These are phyloP conservation scores for Pitta sordida DNA, from an alignment of 2,113 vertebrate species.

Conservation along the genomic window DNA sequence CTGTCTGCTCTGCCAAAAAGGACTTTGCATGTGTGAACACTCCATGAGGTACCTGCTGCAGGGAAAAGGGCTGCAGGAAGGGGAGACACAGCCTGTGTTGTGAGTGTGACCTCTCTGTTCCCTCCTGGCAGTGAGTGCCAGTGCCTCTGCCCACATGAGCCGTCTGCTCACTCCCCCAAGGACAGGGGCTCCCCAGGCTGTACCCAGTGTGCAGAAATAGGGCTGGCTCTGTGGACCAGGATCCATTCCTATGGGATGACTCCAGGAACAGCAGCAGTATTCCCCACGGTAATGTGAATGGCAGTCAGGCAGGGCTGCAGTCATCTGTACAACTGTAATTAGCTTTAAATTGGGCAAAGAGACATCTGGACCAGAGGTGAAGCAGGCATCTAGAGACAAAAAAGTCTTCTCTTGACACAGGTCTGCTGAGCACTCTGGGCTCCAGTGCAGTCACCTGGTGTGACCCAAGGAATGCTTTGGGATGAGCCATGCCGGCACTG, in stretches of 20 bases:
- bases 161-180: neutral
- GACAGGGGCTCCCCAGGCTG: accelerated
- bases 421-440: neutral
- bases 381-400: neutral
- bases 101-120: too few relatives aligned
- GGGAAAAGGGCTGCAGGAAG: accelerated
- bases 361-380: neutral
- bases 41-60: accelerated
- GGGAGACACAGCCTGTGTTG: neutral
- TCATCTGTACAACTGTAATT: neutral
- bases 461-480: neutral
- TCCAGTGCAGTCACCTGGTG: neutral
- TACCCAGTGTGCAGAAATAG: neutral
- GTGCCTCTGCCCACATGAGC: neutral
- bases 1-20: neutral
- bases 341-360: neutral
- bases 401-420: neutral
- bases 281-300: accelerated
- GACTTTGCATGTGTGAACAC: accelerated
- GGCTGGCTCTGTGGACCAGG: neutral
- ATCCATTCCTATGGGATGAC: neutral
- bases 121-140: accelerated
- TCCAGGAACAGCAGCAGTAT: accelerated
- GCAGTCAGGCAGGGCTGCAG: neutral
- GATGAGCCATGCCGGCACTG: too few relatives aligned